Base-by-base conservation (phyloP, 2,888 invertebrate species). In the Drosophila lutescens region DNA sequence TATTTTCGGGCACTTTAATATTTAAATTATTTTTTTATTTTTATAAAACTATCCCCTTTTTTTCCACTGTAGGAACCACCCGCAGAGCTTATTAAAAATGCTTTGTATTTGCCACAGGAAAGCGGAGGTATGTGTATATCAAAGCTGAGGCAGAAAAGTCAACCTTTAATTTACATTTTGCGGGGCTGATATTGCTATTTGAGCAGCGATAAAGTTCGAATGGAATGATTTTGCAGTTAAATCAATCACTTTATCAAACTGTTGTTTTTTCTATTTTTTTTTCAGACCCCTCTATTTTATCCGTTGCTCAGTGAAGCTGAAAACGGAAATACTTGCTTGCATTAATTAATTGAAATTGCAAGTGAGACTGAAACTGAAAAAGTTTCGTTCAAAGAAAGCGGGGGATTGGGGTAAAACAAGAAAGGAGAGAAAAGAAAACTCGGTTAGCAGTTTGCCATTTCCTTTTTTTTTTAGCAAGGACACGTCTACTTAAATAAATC, bases 331-430 rank as follows among this genome's bases (percentile, higher is more conserved):
- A 61, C 72, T 62, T 47, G 54, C 72, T 51, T 53, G 71, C 71
- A 71, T 74, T 65, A 76, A 79, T 72, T 75, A 72, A 73, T 68
- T 75, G 65, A 54, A 47, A 61, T 57, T 65, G 63, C 54, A 73
- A 81, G 59, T 71, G 62, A 54, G 67, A 72, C 55, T 43, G 58
- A 40, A 43, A 43, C 55, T 43, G 58, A 40, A 46, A 50, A 44
- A 50, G 30, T 56, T 57, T 34, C 26, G 7, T 36, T 44, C 38
- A 58, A 49, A 58, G 26, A 41, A 10, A 15, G 20, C 30, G 17
- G 12, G 32, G 7, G 30, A 38, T 5, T 47, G 26, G 46, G 26
- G 9, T 4, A 8, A n/a, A n/a, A 46, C 4, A 20, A 41, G 10
- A 4, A 10, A 12, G 56, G 46, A 41, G 51, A 32, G n/a, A 51